phyloP scores from a whole-genome alignment of 2,888 invertebrate genomes.

The Meliscaeva auricollis region DNA sequence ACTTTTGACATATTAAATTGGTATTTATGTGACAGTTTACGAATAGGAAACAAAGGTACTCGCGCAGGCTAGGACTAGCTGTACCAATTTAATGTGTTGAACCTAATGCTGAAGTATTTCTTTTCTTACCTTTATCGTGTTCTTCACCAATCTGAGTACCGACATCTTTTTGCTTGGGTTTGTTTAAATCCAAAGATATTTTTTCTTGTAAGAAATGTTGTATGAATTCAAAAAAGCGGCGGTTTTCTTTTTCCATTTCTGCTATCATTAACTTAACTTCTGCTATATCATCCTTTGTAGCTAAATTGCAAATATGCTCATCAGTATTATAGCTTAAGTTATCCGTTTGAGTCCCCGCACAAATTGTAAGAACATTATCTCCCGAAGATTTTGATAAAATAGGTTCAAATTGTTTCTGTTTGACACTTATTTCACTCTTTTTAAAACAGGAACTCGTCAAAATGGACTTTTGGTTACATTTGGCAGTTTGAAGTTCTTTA shows the following conservation, averaged over 20 bases:
- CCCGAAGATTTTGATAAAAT: not conserved
- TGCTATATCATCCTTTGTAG: conserved; percentile 79
- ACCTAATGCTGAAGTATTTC: too few species aligned
- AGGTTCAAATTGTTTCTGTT: not conserved
- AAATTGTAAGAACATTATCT: conserved; percentile 80
- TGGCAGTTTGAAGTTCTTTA: not conserved
- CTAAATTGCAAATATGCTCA: conserved; percentile 68
- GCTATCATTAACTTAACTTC: conserved; percentile 77
- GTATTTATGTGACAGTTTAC: too few species aligned
- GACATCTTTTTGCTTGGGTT: conserved; percentile 66
- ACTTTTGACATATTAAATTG: too few species aligned
- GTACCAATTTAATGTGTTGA: too few species aligned
- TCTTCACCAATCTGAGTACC: conserved; percentile 76
- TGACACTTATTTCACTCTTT: not conserved
- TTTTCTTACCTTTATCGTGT: not conserved
- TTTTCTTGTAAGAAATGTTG: conserved; percentile 43
- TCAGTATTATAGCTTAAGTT: conserved; percentile 9
- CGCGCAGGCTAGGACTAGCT: too few species aligned
- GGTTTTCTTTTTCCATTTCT: conserved; percentile 79
- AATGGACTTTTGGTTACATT: not conserved
- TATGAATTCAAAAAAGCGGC: conserved; percentile 77
- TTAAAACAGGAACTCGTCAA: not conserved
- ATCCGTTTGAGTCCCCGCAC: conserved; percentile 82
- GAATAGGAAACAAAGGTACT: too few species aligned
- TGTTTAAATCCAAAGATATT: not conserved